These are phyloP conservation scores for Osmerus mordax DNA, from an alignment of 2,113 vertebrate species.

Conservation along the genomic window DNA sequence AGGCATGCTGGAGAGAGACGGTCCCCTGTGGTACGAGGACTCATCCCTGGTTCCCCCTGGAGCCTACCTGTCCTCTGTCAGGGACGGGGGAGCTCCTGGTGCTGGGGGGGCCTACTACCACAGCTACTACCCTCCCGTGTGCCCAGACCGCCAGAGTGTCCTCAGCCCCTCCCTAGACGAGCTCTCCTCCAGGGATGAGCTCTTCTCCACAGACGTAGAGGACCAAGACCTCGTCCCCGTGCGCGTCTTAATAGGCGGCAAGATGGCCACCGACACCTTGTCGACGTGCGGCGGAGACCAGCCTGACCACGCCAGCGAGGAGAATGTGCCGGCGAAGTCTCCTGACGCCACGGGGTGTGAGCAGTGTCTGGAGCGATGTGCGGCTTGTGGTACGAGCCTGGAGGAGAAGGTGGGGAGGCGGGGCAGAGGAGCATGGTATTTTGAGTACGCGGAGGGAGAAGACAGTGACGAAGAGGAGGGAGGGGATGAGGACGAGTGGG, in stretches of 20 bases:
- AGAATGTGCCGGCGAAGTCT: background rate
- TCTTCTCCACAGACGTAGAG: slow-evolving; percentile 54
- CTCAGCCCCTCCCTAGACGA: slow-evolving; percentile 56
- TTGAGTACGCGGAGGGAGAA: slow-evolving; percentile 7
- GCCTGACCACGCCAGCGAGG: background rate
- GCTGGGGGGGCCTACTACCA: slow-evolving; percentile 30
- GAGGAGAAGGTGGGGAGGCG: background rate
- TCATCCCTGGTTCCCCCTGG: slow-evolving; percentile 17
- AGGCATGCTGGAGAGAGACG: slow-evolving; percentile 37
- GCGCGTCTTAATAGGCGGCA: slow-evolving; percentile 30
- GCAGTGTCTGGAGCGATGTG: slow-evolving; percentile 31
- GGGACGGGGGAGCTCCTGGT: no score
- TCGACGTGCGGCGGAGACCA: background rate
- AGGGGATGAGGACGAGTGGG: slow-evolving; percentile 18
- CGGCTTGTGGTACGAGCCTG: slow-evolving; percentile 44
- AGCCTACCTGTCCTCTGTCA: slow-evolving; percentile 23
- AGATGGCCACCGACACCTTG: slow-evolving; percentile 14
- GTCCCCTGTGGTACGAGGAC: slow-evolving; percentile 38
- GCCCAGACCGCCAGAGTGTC: slow-evolving; percentile 50
- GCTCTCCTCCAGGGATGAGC: slow-evolving; percentile 54
- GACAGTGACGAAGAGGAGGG: slow-evolving; percentile 6
- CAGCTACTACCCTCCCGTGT: slow-evolving; percentile 45
- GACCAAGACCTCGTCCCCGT: slow-evolving; percentile 35
- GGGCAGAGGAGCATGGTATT: background rate
- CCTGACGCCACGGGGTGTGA: background rate